These are phyloP conservation scores for Brotula barbata DNA, from an alignment of 2,797 vertebrate genomes.

Conservation along the genomic window DNA sequence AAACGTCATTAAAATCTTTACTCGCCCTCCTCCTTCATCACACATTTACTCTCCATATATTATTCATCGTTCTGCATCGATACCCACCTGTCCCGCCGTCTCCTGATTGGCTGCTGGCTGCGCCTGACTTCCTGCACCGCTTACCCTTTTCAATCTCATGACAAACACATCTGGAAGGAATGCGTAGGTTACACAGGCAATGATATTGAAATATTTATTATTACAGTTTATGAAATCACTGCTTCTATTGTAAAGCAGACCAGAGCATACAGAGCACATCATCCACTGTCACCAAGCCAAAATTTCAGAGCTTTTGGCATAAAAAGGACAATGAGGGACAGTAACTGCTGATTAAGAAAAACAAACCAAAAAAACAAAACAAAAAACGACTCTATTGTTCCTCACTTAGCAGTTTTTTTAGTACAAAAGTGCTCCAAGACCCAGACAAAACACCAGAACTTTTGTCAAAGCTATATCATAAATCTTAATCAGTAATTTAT, in stretches of 20 bases:
- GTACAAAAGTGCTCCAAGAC: slow-evolving; percentile 44
- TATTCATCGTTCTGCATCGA: too few relatives aligned
- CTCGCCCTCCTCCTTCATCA: too few relatives aligned
- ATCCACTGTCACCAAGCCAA: slow-evolving; percentile 65
- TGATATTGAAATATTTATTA: slow-evolving; percentile 75
- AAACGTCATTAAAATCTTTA: too few relatives aligned
- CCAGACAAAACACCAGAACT: slow-evolving; percentile 65
- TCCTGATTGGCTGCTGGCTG: too few relatives aligned
- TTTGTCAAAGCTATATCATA: slow-evolving; percentile 75
- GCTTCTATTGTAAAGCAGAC: slow-evolving; percentile 68
- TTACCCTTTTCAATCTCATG: slow-evolving; percentile 23
- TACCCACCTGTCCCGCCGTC: too few relatives aligned
- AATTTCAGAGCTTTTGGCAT: slow-evolving; percentile 52
- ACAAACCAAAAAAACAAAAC: too few relatives aligned
- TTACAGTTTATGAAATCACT: slow-evolving; percentile 74
- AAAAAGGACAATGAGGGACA: slow-evolving; percentile 59
- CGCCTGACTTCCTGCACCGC: slow-evolving; percentile 1
- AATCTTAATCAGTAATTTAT: slow-evolving; percentile 94
- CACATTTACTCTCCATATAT: too few relatives aligned
- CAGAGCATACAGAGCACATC: slow-evolving; percentile 72
- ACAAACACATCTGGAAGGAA: slow-evolving; percentile 55
- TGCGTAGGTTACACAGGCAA: slow-evolving; percentile 55
- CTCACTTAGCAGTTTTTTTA: slow-evolving; percentile 32
- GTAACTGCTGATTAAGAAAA: slow-evolving; percentile 42
- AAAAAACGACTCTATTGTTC: slow-evolving; percentile 26